Conservation (phyloP, 1,140 invertebrate genomes). For the Drepana arcuata region DNA sequence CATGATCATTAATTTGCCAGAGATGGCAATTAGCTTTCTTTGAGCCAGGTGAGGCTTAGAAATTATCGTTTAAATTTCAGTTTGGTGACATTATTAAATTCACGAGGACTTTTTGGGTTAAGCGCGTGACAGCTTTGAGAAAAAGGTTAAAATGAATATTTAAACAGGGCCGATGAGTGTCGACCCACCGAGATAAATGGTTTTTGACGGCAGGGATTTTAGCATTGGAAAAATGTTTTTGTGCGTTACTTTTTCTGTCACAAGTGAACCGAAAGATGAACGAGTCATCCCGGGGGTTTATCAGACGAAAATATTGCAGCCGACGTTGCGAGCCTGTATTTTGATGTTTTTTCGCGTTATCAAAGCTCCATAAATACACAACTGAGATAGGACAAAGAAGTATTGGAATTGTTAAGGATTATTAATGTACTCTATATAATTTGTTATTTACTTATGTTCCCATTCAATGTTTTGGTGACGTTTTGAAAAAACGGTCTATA, state of each 20-base stretch:
- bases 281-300: conserved; percentile 16
- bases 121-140: conserved; percentile 15
- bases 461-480: too few species aligned
- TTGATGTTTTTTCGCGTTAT: too few species aligned
- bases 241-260: conserved; percentile 15
- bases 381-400: too few species aligned
- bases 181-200: conserved; percentile 12
- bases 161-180: conserved; percentile 14
- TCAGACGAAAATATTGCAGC: conserved; percentile 13
- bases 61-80: conserved; percentile 33
- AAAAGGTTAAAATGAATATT: conserved; percentile 27
- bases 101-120: conserved; percentile 20
- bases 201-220: conserved; percentile 13
- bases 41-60: conserved; percentile 27
- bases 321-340: not conserved
- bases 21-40: conserved; percentile 28
- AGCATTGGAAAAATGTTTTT: conserved; percentile 13
- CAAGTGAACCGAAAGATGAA: conserved; percentile 20
- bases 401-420: too few species aligned
- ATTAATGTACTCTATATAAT: too few species aligned
- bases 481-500: not conserved
- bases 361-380: too few species aligned
- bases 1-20: conserved; percentile 23
- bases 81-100: conserved; percentile 23
- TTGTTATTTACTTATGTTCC: too few species aligned